Conservation (phyloP, 2,888 invertebrate genomes). For the Apodemia mormo region DNA sequence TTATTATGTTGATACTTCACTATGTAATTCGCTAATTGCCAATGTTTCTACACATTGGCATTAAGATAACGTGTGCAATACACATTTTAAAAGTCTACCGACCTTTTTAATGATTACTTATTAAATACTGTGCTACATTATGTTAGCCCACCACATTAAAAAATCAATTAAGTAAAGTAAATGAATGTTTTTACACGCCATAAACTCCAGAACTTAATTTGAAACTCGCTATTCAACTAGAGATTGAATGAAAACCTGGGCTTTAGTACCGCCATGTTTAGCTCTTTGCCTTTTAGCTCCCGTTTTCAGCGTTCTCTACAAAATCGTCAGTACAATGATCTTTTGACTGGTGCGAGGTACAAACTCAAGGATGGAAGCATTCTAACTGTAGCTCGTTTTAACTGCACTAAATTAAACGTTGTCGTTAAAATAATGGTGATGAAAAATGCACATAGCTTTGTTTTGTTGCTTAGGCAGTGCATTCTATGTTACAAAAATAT, state of each 20-base stretch:
- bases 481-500: neutral
- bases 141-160: no score
- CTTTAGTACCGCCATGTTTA: constrained; percentile 46
- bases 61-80: no score
- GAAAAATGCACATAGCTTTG: constrained; percentile 14
- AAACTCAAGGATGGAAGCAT: constrained; percentile 49
- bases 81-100: no score
- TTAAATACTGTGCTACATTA: no score
- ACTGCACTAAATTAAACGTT: constrained; percentile 56
- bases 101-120: no score
- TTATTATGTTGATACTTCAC: no score
- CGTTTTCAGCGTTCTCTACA: constrained; percentile 56
- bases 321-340: constrained; percentile 66
- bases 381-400: constrained; percentile 48
- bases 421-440: constrained; percentile 39
- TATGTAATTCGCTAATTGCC: no score
- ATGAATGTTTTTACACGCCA: constrained; percentile 53
- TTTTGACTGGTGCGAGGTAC: constrained; percentile 61
- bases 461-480: neutral
- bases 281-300: constrained; percentile 50
- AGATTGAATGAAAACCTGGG: constrained; percentile 53
- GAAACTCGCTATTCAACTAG: constrained; percentile 54
- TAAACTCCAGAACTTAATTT: constrained; percentile 57
- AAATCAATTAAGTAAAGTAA: neutral
- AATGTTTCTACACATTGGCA: no score